Evolutionary conservation across 2,797 vertebrate species (phyloP).

Genomic region (Hyperoplus lanceolatus): DNA sequence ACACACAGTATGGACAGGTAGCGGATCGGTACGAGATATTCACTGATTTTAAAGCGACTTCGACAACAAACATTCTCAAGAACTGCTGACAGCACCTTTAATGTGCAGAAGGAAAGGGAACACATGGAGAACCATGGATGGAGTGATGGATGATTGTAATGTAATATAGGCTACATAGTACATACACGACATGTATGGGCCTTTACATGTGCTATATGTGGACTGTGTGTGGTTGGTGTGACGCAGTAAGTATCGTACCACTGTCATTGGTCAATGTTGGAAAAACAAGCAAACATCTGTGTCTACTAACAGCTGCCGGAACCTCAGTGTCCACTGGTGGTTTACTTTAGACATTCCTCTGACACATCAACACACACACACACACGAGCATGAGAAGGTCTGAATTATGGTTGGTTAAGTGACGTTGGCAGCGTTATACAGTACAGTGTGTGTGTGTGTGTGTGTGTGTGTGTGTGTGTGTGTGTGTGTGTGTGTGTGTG

Average conservation of each 20-base stretch:
- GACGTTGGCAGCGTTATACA: conserved; percentile 45
- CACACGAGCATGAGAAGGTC: conserved; percentile 21
- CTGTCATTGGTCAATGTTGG: conserved; percentile 26
- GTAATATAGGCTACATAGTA: neutral
- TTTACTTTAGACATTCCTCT: conserved; percentile 62
- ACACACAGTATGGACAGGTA: no score
- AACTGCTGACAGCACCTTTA: no score
- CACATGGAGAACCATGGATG: neutral
- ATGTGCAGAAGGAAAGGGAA: neutral
- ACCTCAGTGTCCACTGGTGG: conserved; percentile 18
- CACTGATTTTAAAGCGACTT: no score
- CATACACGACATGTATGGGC: neutral
- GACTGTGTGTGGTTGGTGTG: conserved; percentile 2
- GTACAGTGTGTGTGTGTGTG: conserved; percentile 49
- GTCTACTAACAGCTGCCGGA: conserved; percentile 48
- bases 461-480: conserved; percentile 54
- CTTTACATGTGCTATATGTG: conserved; percentile 15
- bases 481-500: conserved; percentile 53
- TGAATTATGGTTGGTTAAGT: conserved; percentile 18
- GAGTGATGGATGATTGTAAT: conserved; percentile 9
- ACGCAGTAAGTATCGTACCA: conserved; percentile 9
- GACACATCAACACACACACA: conserved; percentile 33
- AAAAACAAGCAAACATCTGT: conserved; percentile 58
- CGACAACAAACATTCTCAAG: no score
- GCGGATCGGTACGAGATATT: no score